A percentile compares a stretch with the other conserved stretches of the same genome.
Conservation (phyloP, 2,797 vertebrate species). For the Acanthurus lineatus region DNA sequence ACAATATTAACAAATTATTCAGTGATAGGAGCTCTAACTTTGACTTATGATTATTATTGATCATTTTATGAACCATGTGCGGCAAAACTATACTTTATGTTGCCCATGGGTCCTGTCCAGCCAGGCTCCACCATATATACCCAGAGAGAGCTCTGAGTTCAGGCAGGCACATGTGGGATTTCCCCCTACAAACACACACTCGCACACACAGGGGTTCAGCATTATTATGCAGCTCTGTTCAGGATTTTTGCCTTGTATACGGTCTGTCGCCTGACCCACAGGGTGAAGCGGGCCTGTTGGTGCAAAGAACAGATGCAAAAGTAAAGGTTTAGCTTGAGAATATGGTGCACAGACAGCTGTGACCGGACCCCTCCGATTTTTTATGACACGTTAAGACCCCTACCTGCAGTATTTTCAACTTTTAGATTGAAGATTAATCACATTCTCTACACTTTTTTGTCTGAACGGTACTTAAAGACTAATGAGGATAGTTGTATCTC, state of each 20-base stretch:
- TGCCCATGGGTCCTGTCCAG: constrained; percentile 71
- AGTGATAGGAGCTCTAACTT: constrained; percentile 64
- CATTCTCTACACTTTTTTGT: neutral
- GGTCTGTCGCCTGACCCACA: constrained; percentile 56
- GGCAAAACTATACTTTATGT: constrained; percentile 73
- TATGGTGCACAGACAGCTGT: constrained; percentile 27
- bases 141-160: constrained; percentile 64
- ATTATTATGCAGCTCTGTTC: constrained; percentile 61
- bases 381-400: constrained; percentile 14
- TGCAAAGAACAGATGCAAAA: constrained; percentile 22
- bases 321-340: constrained; percentile 17
- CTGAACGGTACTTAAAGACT: neutral
- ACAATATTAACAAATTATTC: constrained; percentile 69
- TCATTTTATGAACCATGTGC: constrained; percentile 78
- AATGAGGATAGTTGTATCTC: no score
- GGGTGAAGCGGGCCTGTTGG: constrained; percentile 9
- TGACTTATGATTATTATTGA: constrained; percentile 84
- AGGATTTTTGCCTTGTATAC: constrained; percentile 58
- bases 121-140: constrained; percentile 53
- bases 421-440: neutral
- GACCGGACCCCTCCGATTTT: constrained; percentile 33
- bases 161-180: constrained; percentile 62
- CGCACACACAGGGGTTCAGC: constrained; percentile 34
- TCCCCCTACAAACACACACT: constrained; percentile 42
- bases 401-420: neutral